phyloP scores from a whole-genome alignment of 2,888 invertebrate species.

The Argynnis bischoffii region DNA sequence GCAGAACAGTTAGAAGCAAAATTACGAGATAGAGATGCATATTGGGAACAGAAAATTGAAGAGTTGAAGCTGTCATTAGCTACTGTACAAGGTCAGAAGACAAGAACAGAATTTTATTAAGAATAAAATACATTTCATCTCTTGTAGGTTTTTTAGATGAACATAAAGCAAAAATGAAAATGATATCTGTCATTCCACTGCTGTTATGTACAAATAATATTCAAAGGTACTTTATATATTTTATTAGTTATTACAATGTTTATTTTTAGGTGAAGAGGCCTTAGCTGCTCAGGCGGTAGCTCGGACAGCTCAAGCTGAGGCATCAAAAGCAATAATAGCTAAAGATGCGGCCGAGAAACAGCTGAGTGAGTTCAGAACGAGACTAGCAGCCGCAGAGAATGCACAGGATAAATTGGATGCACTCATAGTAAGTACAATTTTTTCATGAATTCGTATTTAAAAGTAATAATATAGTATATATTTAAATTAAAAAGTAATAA shows the following conservation, averaged over 20 bases:
- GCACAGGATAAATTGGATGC: constrained; percentile 73
- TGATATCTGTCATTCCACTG: no score
- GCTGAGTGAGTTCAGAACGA: constrained; percentile 56
- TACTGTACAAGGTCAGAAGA: constrained; percentile 86
- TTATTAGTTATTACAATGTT: neutral
- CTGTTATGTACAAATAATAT: no score
- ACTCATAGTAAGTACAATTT: constrained; percentile 55
- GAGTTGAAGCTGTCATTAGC: constrained; percentile 79
- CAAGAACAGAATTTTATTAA: neutral
- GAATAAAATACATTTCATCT: neutral
- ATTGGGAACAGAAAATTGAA: constrained; percentile 84
- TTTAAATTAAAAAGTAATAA: no score
- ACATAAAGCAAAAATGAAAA: no score
- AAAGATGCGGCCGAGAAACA: constrained; percentile 61
- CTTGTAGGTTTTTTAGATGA: neutral
- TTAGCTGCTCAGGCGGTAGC: constrained; percentile 73
- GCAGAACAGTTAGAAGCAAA: constrained; percentile 83
- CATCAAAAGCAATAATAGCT: constrained; percentile 58
- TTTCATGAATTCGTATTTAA: neutral
- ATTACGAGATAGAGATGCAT: constrained; percentile 80
- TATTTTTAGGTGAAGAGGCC: constrained; percentile 66
- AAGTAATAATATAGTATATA: no score
- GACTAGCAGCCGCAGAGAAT: constrained; percentile 64
- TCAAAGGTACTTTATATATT: neutral
- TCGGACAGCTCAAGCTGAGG: constrained; percentile 70